These are phyloP conservation scores for Callionymus lyra DNA, from an alignment of 2,113 vertebrate genomes.

Conservation along the genomic window DNA sequence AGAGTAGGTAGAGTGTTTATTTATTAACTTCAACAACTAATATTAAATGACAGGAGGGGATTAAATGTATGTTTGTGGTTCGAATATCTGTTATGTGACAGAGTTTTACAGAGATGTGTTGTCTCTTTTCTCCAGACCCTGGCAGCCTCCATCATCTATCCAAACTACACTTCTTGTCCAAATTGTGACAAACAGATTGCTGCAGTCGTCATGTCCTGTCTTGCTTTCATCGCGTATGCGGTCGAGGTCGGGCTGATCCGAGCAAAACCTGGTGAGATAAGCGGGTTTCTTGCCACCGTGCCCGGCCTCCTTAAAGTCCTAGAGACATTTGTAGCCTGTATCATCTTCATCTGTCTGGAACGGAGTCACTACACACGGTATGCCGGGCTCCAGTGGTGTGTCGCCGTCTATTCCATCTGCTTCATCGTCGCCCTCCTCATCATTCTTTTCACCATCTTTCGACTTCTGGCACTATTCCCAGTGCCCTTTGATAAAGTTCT, in stretches of 20 bases:
- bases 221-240: constrained; percentile 72
- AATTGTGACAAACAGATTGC: constrained; percentile 29
- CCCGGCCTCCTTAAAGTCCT: constrained; percentile 81
- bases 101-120: not conserved
- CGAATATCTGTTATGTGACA: too few relatives aligned
- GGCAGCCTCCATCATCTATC: constrained; percentile 73
- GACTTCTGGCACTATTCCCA: constrained; percentile 60
- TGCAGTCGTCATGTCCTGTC: constrained; percentile 62
- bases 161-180: constrained; percentile 30
- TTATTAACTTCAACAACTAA: too few relatives aligned
- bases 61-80: too few relatives aligned
- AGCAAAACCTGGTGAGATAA: constrained; percentile 70
- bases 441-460: constrained; percentile 72
- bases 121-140: constrained; percentile 43
- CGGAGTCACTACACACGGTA: fast-evolving
- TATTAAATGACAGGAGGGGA: too few relatives aligned
- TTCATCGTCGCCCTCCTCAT: constrained; percentile 74
- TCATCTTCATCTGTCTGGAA: constrained; percentile 75
- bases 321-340: constrained; percentile 76
- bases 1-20: too few relatives aligned
- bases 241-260: constrained; percentile 71
- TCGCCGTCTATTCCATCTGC: constrained; percentile 79
- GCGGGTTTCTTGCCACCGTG: constrained; percentile 76
- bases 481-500: constrained; percentile 65
- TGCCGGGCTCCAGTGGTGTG: constrained; percentile 71